Evolutionary conservation across 2,113 vertebrate genomes (phyloP).

Genomic region (Centropristis striata): DNA sequence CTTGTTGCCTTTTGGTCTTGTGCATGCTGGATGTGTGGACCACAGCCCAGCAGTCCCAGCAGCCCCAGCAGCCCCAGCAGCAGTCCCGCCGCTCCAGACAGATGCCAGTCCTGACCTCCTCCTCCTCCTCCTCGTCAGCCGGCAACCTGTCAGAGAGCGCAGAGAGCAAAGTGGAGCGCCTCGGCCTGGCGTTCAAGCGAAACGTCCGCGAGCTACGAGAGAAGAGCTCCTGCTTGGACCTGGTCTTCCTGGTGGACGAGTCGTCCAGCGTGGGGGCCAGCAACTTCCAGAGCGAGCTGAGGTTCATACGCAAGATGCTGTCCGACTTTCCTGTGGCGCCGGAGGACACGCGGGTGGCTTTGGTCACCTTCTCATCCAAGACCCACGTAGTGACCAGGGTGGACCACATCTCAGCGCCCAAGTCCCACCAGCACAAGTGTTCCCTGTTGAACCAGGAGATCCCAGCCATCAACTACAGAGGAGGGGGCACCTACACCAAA

Average conservation of each 20-base stretch:
- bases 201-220: constrained; percentile 93
- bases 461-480: constrained; percentile 94
- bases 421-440: constrained; percentile 95
- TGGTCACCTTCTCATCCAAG: constrained; percentile 97
- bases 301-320: constrained; percentile 96
- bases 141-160: constrained; percentile 84
- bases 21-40: constrained; percentile 67
- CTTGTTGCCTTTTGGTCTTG: constrained; percentile 67
- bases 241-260: constrained; percentile 98
- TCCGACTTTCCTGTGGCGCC: constrained; percentile 96
- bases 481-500: constrained; percentile 97
- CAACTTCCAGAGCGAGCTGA: constrained; percentile 96
- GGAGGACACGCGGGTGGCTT: constrained; percentile 93
- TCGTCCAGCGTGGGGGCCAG: constrained; percentile 94
- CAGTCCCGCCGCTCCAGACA: constrained; percentile 69
- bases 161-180: constrained; percentile 91
- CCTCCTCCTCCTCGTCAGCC: constrained; percentile 38
- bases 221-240: constrained; percentile 89
- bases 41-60: constrained; percentile 56
- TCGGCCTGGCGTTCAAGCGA: constrained; percentile 92
- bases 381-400: constrained; percentile 94
- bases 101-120: constrained; percentile 50
- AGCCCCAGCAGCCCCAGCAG: constrained; percentile 48
- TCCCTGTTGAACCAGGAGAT: constrained; percentile 95
- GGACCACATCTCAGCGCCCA: constrained; percentile 93